Conservation (phyloP, 2,113 vertebrate genomes). For the Rhipidura dahli region DNA sequence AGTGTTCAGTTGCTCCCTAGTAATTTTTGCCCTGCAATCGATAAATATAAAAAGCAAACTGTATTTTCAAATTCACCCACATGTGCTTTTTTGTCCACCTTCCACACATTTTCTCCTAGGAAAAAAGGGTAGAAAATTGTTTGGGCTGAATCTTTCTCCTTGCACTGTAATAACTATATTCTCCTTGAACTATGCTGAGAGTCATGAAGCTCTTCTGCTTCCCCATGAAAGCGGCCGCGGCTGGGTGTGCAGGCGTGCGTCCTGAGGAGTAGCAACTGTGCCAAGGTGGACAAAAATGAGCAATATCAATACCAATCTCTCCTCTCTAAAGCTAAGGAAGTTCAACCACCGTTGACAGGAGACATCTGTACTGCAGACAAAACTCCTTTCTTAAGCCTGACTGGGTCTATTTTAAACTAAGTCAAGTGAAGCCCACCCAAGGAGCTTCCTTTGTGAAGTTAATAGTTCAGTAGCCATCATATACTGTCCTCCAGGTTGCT, state of each 20-base stretch:
- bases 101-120: background rate
- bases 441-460: conserved; percentile 24
- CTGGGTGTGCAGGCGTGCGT: background rate
- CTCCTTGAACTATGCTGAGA: background rate
- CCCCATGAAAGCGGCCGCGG: background rate
- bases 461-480: conserved; percentile 7
- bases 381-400: conserved; percentile 9
- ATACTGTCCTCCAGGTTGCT: background rate
- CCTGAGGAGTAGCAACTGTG: background rate
- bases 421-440: conserved; percentile 50
- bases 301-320: background rate
- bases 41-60: background rate
- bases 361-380: conserved; percentile 50
- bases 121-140: background rate
- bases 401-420: conserved; percentile 6
- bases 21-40: background rate
- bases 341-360: background rate
- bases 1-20: background rate
- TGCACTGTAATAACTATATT: background rate
- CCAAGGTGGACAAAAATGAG: background rate
- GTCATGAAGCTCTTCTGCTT: background rate
- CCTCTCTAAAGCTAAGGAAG: background rate
- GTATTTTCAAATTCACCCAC: background rate
- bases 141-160: background rate
- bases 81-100: background rate